Evolutionary conservation across 2,797 vertebrate species (phyloP).

Genomic region (Gymnodraco acuticeps): DNA sequence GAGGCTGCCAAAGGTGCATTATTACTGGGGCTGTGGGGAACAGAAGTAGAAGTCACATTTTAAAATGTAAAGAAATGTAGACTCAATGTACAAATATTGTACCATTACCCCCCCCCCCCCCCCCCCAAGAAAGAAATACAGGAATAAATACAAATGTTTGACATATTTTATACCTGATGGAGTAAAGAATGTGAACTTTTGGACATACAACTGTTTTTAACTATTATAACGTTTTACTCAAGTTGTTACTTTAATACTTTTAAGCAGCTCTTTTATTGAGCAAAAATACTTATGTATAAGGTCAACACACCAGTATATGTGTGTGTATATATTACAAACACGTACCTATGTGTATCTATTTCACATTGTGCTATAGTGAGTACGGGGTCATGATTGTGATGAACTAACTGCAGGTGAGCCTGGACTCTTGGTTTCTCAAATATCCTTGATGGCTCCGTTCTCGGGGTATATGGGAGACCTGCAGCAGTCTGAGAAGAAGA

Average conservation of each 20-base stretch:
- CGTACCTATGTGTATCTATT: too few species aligned
- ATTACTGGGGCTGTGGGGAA: neutral
- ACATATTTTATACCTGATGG: too few species aligned
- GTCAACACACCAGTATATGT: neutral
- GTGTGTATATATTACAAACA: too few species aligned
- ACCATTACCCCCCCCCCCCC: neutral
- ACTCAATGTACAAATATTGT: neutral
- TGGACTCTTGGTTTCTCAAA: conserved; percentile 86
- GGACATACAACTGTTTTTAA: neutral
- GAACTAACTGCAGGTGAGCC: conserved; percentile 77
- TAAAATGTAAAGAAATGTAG: neutral
- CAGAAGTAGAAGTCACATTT: too few species aligned
- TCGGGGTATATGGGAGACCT: conserved; percentile 84
- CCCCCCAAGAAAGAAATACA: neutral
- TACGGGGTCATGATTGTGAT: too few species aligned
- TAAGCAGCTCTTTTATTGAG: neutral
- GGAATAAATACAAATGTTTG: neutral
- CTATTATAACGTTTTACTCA: neutral
- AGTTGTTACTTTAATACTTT: neutral
- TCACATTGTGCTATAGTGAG: too few species aligned
- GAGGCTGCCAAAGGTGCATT: conserved; percentile 84
- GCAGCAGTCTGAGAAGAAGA: conserved; percentile 88
- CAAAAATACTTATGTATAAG: neutral
- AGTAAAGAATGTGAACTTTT: neutral
- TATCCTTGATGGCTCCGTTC: conserved; percentile 81